Evolutionary conservation across 2,797 vertebrate genomes (phyloP).

Genomic region (Diplodus puntazzo): DNA sequence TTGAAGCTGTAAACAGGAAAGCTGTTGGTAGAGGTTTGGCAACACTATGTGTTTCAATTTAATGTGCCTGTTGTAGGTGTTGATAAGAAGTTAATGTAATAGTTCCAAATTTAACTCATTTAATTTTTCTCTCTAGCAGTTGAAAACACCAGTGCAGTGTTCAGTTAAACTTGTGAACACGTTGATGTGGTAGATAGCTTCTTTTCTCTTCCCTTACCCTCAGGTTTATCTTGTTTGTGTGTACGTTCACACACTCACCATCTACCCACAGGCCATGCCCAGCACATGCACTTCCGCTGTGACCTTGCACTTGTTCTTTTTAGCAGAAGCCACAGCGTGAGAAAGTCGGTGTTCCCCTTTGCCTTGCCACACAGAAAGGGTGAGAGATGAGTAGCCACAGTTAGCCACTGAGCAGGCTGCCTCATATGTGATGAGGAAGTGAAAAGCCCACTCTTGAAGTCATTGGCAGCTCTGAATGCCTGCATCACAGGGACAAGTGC

Average conservation of each 20-base stretch:
- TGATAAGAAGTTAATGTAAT: not conserved
- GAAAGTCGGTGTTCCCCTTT: constrained; percentile 76
- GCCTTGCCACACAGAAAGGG: constrained; percentile 49
- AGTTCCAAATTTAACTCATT: not conserved
- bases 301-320: constrained; percentile 66
- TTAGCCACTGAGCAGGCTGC: constrained; percentile 22
- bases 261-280: constrained; percentile 52
- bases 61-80: constrained; percentile 9
- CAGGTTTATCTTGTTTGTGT: constrained; percentile 19
- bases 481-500: constrained; percentile 27
- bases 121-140: not conserved
- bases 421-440: constrained; percentile 61
- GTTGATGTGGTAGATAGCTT: constrained; percentile 7
- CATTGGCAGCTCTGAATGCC: constrained; percentile 20
- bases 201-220: constrained; percentile 6
- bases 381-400: constrained; percentile 57
- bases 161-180: constrained; percentile 2
- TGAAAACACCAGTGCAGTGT: not conserved
- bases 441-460: constrained; percentile 53
- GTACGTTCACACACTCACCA: constrained; percentile 31
- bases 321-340: constrained; percentile 78
- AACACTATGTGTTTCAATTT: constrained; percentile 11
- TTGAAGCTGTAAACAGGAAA: constrained; percentile 74
- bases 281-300: constrained; percentile 70
- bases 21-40: constrained; percentile 43